Evolutionary conservation across 2,113 vertebrate genomes (phyloP).

Genomic region (Cololabis saira): DNA sequence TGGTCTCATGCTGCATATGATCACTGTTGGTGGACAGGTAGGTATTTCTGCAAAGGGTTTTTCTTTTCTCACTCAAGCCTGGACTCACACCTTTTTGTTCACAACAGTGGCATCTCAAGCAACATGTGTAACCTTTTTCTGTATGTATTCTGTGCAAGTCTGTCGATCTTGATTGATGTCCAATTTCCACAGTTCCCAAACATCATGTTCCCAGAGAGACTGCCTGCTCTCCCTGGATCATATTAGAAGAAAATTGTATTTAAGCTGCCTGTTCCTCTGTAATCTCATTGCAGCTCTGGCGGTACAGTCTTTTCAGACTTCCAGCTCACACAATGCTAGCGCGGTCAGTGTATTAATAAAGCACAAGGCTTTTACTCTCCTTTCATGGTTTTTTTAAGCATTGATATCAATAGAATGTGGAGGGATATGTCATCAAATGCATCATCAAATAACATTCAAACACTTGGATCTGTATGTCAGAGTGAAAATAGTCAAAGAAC

Average conservation of each 20-base stretch:
- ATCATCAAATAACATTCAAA: too few relatives aligned
- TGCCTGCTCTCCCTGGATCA: conserved; percentile 12
- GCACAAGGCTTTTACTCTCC: not conserved
- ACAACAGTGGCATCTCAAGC: too few relatives aligned
- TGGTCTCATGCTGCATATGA: too few relatives aligned
- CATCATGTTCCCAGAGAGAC: conserved; percentile 13
- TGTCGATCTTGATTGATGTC: not conserved
- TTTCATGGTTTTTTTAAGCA: not conserved
- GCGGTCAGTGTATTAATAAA: conserved; percentile 12
- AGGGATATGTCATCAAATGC: not conserved
- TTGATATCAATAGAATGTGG: not conserved
- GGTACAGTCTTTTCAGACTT: conserved; percentile 21
- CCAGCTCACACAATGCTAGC: conserved; percentile 25
- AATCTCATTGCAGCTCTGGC: conserved; percentile 51
- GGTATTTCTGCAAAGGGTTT: too few relatives aligned
- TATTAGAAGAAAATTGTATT: conserved; percentile 47
- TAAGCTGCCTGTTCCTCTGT: conserved; percentile 39
- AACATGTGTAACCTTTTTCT: not conserved
- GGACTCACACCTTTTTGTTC: too few relatives aligned
- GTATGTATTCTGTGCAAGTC: not conserved
- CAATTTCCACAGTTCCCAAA: conserved; percentile 10
- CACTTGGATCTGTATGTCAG: too few relatives aligned
- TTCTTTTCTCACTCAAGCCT: too few relatives aligned
- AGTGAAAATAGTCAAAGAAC: not conserved
- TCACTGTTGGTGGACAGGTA: too few relatives aligned